Conservation (phyloP, 2,888 invertebrate genomes). For the Serrognathus titanus region DNA sequence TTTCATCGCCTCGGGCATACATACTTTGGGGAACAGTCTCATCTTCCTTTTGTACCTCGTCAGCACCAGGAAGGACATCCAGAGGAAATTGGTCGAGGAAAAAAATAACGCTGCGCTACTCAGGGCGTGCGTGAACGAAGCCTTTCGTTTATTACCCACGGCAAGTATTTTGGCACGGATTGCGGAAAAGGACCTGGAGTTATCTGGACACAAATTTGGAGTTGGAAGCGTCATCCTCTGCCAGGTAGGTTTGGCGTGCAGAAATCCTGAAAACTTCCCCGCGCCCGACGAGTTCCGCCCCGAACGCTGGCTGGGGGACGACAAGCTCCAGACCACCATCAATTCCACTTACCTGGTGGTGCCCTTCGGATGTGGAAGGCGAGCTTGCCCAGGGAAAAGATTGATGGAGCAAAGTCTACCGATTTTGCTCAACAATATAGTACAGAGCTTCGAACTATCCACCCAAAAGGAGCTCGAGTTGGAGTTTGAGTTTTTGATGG, state of each 20-base stretch:
- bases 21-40: constrained; percentile 80
- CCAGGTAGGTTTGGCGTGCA: constrained; percentile 80
- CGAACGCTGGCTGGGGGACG: constrained; percentile 69
- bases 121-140: constrained; percentile 74
- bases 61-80: constrained; percentile 64
- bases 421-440: constrained; percentile 69
- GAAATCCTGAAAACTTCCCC: constrained; percentile 71
- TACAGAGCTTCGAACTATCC: constrained; percentile 61
- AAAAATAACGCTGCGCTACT: constrained; percentile 25
- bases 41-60: constrained; percentile 74
- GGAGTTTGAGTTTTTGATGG: constrained; percentile 77
- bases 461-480: constrained; percentile 67
- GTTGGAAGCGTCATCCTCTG: constrained; percentile 76
- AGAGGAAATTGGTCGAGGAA: constrained; percentile 60
- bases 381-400: constrained; percentile 82
- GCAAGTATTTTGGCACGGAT: constrained; percentile 77
- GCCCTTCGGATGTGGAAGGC: constrained; percentile 76
- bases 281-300: constrained; percentile 68
- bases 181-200: constrained; percentile 65
- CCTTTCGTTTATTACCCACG: constrained; percentile 71
- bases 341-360: constrained; percentile 63
- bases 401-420: constrained; percentile 77
- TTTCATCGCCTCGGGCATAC: constrained; percentile 83
- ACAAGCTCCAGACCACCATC: constrained; percentile 41
- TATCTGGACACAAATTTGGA: constrained; percentile 64